Conservation (phyloP, 2,113 vertebrate genomes). For the Cochlearius cochlearius region DNA sequence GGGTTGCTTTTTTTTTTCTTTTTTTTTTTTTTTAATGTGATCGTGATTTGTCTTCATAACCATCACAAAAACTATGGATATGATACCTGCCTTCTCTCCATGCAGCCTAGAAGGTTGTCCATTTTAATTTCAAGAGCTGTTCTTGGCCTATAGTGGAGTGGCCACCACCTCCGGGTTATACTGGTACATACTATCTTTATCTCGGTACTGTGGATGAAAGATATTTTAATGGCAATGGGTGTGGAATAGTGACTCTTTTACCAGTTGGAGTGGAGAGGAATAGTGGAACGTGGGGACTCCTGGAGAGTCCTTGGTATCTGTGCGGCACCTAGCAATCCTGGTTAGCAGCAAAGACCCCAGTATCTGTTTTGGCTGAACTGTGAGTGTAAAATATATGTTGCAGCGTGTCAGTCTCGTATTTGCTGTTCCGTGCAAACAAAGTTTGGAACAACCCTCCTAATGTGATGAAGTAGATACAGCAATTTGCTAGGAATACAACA, state of each 20-base stretch:
- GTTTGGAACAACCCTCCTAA: background rate
- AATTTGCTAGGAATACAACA: background rate
- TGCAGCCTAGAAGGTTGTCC: background rate
- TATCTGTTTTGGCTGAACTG: background rate
- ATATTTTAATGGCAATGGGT: background rate
- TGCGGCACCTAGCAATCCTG: background rate
- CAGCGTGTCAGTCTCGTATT: background rate
- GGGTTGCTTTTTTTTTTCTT: accelerated
- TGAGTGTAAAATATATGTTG: background rate
- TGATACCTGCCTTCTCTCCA: background rate
- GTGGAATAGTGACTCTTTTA: background rate
- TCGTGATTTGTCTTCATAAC: background rate
- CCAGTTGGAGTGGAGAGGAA: background rate
- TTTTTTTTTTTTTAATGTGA: background rate
- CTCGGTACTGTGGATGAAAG: background rate
- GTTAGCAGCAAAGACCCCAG: background rate
- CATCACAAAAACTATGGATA: background rate
- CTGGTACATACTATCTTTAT: background rate
- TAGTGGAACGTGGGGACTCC: background rate
- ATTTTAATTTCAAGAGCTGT: background rate
- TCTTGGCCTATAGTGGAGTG: background rate
- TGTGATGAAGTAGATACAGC: background rate
- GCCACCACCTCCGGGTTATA: background rate
- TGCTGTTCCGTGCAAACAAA: background rate
- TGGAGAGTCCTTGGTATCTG: background rate